Evolutionary conservation across 2,888 invertebrate genomes (phyloP).

Genomic region (Fragum whitleyi): DNA sequence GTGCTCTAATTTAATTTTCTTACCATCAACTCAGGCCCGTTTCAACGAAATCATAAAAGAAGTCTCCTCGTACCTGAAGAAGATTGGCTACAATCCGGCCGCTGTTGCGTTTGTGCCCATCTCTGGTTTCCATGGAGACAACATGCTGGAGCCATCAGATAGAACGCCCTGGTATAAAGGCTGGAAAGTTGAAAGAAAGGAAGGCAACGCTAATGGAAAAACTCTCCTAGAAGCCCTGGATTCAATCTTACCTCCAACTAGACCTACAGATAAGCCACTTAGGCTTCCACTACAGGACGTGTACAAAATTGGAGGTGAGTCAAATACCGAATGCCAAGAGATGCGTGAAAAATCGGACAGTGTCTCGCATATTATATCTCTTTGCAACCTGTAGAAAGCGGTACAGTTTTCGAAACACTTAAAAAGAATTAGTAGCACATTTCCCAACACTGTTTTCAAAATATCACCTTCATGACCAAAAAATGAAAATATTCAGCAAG

Average conservation of each 20-base stretch:
- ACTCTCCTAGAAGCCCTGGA: constrained; percentile 98
- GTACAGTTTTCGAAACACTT: too few relatives aligned
- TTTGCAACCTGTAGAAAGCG: too few relatives aligned
- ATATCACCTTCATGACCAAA: too few relatives aligned
- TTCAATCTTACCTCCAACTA: constrained; percentile 96
- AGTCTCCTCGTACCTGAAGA: constrained; percentile 99
- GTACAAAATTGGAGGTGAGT: constrained; percentile 98
- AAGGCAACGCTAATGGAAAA: constrained; percentile 88
- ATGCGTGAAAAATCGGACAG: too few relatives aligned
- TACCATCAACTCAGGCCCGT: constrained; percentile 86
- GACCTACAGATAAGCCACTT: constrained; percentile 98
- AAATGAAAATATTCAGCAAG: too few relatives aligned
- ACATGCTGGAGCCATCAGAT: constrained; percentile 97
- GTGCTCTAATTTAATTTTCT: too few relatives aligned
- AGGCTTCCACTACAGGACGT: constrained; percentile 99
- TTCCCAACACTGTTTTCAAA: too few relatives aligned
- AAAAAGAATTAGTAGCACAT: too few relatives aligned
- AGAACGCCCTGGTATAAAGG: constrained; percentile 93
- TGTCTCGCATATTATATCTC: too few relatives aligned
- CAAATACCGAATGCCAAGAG: not conserved
- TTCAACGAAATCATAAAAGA: constrained; percentile 99
- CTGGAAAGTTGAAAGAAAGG: constrained; percentile 89
- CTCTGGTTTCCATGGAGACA: constrained; percentile 99
- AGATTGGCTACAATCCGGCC: constrained; percentile 99
- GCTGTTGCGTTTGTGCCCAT: constrained; percentile 99